Evolutionary conservation across 2,797 vertebrate species (phyloP).

Genomic region (Gymnoscopelus microlampas): DNA sequence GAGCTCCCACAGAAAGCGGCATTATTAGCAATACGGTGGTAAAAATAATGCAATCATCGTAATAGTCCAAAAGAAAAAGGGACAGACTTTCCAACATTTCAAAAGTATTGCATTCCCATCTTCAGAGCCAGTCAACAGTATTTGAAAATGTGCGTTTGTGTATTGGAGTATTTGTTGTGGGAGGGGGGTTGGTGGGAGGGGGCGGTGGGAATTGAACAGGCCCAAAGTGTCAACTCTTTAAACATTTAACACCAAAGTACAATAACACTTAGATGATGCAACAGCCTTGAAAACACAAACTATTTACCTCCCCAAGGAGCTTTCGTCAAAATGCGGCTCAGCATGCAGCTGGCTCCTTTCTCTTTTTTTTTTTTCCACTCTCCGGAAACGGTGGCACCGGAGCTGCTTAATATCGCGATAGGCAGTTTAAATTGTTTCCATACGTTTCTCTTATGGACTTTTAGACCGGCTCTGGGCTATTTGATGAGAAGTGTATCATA

Average conservation of each 20-base stretch:
- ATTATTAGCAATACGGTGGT: slow-evolving; percentile 17
- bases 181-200: slow-evolving; percentile 27
- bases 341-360: slow-evolving; percentile 27
- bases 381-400: slow-evolving; percentile 48
- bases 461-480: slow-evolving; percentile 47
- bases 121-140: slow-evolving; percentile 31
- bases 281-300: slow-evolving; percentile 74
- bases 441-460: slow-evolving; percentile 50
- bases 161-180: background rate
- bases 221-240: slow-evolving; percentile 61
- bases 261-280: slow-evolving; percentile 74
- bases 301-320: slow-evolving; percentile 70
- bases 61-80: slow-evolving; percentile 41
- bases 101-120: slow-evolving; percentile 49
- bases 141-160: slow-evolving; percentile 17
- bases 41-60: slow-evolving; percentile 31
- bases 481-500: slow-evolving; percentile 38
- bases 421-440: slow-evolving; percentile 36
- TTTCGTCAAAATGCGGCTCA: slow-evolving; percentile 53
- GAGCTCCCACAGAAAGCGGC: slow-evolving; percentile 19
- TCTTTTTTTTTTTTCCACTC: slow-evolving; percentile 12
- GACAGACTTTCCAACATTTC: slow-evolving; percentile 63
- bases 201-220: slow-evolving; percentile 54
- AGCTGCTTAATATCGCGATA: slow-evolving; percentile 41
- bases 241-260: slow-evolving; percentile 68